A percentile compares a stretch with the other conserved stretches of the same genome.
phyloP scores from a whole-genome alignment of 37 sponge, comb jelly and placozoan genomes.

The Aphrocallistes beatrix region DNA sequence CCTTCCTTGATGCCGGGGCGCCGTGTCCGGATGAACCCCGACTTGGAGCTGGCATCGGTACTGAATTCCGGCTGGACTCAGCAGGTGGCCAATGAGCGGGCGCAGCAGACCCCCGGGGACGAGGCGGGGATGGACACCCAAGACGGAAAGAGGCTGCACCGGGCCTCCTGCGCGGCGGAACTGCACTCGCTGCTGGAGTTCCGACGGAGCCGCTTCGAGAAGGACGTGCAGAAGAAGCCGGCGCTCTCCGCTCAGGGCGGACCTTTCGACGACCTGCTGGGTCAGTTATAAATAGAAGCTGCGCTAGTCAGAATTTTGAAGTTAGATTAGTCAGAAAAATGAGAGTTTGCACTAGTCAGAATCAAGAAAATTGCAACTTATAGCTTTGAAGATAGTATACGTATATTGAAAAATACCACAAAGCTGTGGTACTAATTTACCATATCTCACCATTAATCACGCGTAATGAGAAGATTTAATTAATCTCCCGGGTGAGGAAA shows the following conservation, averaged over 20 bases:
- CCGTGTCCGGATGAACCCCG: not conserved
- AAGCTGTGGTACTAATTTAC: too few species aligned
- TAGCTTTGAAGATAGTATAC: too few species aligned
- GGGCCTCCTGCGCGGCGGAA: not conserved
- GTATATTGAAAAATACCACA: too few species aligned
- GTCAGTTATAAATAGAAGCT: not conserved
- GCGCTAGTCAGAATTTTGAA: too few species aligned
- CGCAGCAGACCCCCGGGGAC: not conserved
- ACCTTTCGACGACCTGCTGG: not conserved
- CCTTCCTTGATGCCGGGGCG: not conserved
- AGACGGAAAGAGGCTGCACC: not conserved
- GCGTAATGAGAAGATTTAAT: too few species aligned
- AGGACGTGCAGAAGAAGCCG: slow-evolving; percentile 7
- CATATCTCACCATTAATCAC: too few species aligned
- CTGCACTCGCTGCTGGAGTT: slow-evolving; percentile 3
- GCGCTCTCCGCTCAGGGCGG: not conserved
- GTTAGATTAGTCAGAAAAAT: too few species aligned
- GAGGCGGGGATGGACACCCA: not conserved
- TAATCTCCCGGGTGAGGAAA: too few species aligned
- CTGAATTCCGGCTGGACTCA: not conserved
- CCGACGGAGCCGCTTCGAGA: not conserved
- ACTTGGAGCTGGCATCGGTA: not conserved
- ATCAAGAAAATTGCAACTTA: too few species aligned
- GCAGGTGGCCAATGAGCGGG: not conserved
- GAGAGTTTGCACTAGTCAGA: too few species aligned